A percentile compares a stretch with the other conserved stretches of the same genome.
These are phyloP conservation scores for Smutsia gigantea DNA, from an alignment of 2,797 vertebrate species.

Conservation along the genomic window DNA sequence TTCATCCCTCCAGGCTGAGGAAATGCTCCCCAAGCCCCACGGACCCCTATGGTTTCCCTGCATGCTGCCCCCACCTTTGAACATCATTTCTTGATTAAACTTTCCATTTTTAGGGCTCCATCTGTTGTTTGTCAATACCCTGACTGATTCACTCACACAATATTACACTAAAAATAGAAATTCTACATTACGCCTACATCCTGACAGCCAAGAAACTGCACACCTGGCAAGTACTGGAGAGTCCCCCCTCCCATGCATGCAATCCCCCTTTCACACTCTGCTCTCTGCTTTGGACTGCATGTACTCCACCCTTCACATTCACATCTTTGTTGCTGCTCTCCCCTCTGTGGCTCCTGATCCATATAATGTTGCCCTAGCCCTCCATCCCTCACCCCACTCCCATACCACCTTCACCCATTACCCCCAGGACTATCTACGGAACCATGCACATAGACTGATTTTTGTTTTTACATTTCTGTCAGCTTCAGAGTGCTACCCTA, in stretches of 20 bases:
- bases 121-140: not conserved
- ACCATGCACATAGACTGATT: not conserved
- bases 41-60: not conserved
- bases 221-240: not conserved
- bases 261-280: not conserved
- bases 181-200: not conserved
- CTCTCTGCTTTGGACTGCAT: not conserved
- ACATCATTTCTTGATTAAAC: not conserved
- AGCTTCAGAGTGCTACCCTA: not conserved
- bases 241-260: not conserved
- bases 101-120: not conserved
- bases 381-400: accelerated
- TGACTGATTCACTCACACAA: not conserved
- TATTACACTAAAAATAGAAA: not conserved
- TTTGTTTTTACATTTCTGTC: not conserved
- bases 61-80: not conserved
- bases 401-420: no score
- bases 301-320: not conserved
- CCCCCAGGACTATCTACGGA: not conserved
- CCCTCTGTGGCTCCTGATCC: not conserved
- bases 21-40: not conserved
- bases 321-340: not conserved
- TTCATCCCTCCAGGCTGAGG: not conserved
- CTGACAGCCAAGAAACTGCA: not conserved
- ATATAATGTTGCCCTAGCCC: no score